phyloP scores from a whole-genome alignment of 2,113 vertebrate genomes.

The Isurus oxyrinchus region DNA sequence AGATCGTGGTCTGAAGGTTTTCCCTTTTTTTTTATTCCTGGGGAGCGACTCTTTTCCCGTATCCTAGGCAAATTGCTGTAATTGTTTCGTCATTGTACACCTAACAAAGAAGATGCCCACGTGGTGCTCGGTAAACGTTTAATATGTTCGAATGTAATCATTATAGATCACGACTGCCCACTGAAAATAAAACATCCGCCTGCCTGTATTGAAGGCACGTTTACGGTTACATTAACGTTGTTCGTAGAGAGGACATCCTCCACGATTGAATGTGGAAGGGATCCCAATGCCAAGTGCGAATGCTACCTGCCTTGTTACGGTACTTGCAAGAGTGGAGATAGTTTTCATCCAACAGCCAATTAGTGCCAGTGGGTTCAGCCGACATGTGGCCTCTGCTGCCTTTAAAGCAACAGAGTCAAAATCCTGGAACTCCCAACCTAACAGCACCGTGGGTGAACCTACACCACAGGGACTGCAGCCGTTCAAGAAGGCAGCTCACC shows the following conservation, averaged over 20 bases:
- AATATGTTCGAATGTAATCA: background rate
- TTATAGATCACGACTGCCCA: background rate
- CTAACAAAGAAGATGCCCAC: conserved; percentile 6
- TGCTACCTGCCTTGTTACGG: background rate
- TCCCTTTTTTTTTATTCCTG: background rate
- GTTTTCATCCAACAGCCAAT: background rate
- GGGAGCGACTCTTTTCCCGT: background rate
- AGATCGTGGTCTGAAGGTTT: background rate
- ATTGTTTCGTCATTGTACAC: background rate
- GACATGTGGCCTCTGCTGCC: background rate
- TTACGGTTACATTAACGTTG: background rate
- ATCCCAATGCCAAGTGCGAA: background rate
- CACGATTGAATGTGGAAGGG: background rate
- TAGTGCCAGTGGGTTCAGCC: background rate
- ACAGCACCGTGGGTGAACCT: too few species aligned
- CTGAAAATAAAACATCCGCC: background rate
- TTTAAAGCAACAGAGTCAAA: background rate
- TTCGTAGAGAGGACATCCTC: background rate
- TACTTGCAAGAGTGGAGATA: background rate
- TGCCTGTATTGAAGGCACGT: background rate
- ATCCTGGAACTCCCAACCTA: too few species aligned
- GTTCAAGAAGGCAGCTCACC: too few species aligned
- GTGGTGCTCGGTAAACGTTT: background rate
- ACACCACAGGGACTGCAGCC: too few species aligned
- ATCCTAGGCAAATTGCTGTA: background rate